Conservation (phyloP, 37 sponge, comb jelly and placozoan genomes). For the Aphrocallistes beatrix region DNA sequence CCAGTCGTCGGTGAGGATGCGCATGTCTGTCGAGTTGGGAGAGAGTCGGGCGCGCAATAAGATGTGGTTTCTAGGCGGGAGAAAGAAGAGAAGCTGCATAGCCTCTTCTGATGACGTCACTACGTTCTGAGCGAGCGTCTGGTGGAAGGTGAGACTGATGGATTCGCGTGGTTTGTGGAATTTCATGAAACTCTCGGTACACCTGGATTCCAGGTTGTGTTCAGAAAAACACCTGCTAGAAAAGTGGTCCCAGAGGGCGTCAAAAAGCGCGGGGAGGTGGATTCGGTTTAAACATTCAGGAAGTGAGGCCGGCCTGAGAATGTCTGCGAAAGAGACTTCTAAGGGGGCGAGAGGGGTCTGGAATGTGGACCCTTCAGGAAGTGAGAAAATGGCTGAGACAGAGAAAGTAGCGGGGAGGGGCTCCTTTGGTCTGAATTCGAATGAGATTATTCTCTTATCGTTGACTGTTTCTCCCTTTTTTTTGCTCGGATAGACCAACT, state of each 20-base stretch:
- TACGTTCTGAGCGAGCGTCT: not conserved
- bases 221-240: not conserved
- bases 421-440: not conserved
- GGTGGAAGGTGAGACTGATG: not conserved
- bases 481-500: not conserved
- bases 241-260: not conserved
- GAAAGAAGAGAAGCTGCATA: not conserved
- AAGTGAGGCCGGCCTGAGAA: not conserved
- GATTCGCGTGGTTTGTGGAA: not conserved
- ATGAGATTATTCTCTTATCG: not conserved
- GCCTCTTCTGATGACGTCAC: not conserved
- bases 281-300: not conserved
- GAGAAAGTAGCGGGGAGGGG: not conserved
- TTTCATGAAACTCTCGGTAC: not conserved
- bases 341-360: not conserved
- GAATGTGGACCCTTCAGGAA: not conserved
- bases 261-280: not conserved
- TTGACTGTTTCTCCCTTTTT: not conserved
- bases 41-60: not conserved
- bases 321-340: not conserved
- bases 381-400: conserved; percentile 6
- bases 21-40: not conserved
- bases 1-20: conserved; percentile 8
- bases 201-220: not conserved
- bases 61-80: conserved; percentile 2